These are phyloP conservation scores for Anastrepha obliqua DNA, from an alignment of 1,140 invertebrate species.

Conservation along the genomic window DNA sequence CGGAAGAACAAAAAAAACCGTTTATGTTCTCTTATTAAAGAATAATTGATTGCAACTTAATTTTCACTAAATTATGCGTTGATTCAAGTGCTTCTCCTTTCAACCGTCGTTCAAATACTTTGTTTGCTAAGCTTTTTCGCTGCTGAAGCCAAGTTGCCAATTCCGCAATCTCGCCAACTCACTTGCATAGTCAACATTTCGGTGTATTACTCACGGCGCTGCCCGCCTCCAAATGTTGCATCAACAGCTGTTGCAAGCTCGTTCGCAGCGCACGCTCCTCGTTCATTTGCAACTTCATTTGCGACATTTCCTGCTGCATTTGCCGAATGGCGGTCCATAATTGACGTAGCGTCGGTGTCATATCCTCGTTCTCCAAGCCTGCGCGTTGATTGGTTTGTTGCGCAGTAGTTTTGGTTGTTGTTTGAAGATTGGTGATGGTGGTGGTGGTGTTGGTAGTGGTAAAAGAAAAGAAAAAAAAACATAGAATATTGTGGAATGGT, in stretches of 20 bases:
- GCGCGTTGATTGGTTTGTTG: background rate
- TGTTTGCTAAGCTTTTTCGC: background rate
- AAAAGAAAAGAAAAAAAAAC: conserved; percentile 54
- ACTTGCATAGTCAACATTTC: conserved; percentile 73
- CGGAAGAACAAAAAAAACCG: background rate
- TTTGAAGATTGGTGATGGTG: conserved; percentile 27
- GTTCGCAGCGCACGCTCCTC: conserved; percentile 71
- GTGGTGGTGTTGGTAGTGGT: conserved; percentile 16
- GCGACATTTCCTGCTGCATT: conserved; percentile 73
- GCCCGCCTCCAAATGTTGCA: conserved; percentile 72
- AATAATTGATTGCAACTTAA: conserved; percentile 31
- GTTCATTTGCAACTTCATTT: conserved; percentile 72
- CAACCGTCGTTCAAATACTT: background rate
- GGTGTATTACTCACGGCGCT: conserved; percentile 66
- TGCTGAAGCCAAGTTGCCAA: background rate
- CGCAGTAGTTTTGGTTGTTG: background rate
- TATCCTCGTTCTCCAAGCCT: conserved; percentile 74
- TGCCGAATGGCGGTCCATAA: conserved; percentile 71
- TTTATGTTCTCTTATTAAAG: conserved; percentile 21
- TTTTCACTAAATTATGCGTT: background rate
- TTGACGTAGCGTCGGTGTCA: conserved; percentile 72
- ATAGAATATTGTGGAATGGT: conserved; percentile 51
- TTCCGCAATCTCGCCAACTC: background rate
- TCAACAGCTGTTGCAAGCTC: conserved; percentile 72
- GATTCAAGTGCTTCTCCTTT: background rate